phyloP scores from a whole-genome alignment of 1,140 invertebrate species.

The Cydia amplana region DNA sequence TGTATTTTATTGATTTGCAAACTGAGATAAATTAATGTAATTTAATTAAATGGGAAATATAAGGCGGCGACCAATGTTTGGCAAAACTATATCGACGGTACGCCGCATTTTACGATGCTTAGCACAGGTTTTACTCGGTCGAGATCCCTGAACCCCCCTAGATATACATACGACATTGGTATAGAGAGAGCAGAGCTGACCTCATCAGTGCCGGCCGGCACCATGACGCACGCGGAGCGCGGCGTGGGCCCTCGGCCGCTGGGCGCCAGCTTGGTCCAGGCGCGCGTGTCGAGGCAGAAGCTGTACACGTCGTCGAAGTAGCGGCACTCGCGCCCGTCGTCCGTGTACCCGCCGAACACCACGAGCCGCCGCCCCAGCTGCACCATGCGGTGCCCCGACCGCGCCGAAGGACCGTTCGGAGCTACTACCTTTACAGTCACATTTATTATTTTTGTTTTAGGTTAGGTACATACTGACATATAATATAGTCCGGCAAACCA shows the following conservation, averaged over 20 bases:
- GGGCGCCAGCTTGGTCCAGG: constrained; percentile 88
- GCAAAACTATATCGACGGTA: too few relatives aligned
- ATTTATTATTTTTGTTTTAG: constrained; percentile 7
- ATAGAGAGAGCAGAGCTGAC: constrained; percentile 46
- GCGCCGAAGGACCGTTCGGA: constrained; percentile 87
- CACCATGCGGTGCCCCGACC: constrained; percentile 95
- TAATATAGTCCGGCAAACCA: too few relatives aligned
- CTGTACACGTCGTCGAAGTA: constrained; percentile 94
- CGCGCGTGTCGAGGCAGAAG: constrained; percentile 90
- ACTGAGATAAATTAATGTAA: too few relatives aligned
- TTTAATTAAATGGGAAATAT: too few relatives aligned
- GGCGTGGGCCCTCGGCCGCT: constrained; percentile 84
- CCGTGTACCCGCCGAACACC: constrained; percentile 95
- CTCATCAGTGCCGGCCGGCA: constrained; percentile 66
- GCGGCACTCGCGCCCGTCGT: constrained; percentile 92
- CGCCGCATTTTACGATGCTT: too few relatives aligned
- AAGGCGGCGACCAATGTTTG: too few relatives aligned
- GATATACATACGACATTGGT: background rate
- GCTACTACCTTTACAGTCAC: constrained; percentile 71
- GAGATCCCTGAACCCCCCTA: too few relatives aligned
- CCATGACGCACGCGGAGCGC: constrained; percentile 77
- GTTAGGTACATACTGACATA: too few relatives aligned
- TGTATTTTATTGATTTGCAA: too few relatives aligned
- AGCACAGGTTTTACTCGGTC: too few relatives aligned
- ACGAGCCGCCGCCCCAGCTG: constrained; percentile 87